These are phyloP conservation scores for Kradibia gibbosae DNA, from an alignment of 1,140 invertebrate species.

Conservation along the genomic window DNA sequence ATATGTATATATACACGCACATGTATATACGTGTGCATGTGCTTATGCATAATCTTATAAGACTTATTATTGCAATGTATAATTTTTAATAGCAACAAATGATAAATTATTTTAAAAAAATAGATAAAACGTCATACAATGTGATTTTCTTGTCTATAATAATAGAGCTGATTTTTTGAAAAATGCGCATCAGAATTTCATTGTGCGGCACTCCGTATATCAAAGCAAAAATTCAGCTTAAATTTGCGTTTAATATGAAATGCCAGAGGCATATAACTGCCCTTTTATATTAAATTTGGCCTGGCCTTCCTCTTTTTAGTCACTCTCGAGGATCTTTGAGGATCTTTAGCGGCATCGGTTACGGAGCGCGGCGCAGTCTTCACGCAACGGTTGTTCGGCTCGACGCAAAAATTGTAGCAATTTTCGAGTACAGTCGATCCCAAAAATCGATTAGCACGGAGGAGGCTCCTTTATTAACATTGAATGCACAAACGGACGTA, in stretches of 20 bases:
- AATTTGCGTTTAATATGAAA: neutral
- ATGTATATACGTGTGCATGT: too few relatives aligned
- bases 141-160: neutral
- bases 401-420: slow-evolving; percentile 20
- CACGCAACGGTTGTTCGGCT: neutral
- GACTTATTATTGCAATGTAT: too few relatives aligned
- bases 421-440: neutral
- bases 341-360: slow-evolving; percentile 8
- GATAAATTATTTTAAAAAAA: too few relatives aligned
- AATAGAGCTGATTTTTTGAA: neutral
- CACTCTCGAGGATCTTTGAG: neutral
- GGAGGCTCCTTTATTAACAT: neutral
- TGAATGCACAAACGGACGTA: neutral
- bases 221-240: neutral
- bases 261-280: neutral
- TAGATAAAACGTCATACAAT: neutral
- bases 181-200: neutral
- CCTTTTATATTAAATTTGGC: slow-evolving; percentile 2
- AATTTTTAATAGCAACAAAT: too few relatives aligned
- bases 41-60: too few relatives aligned
- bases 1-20: too few relatives aligned
- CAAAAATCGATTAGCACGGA: neutral
- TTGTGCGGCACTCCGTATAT: neutral
- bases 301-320: neutral
- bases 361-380: neutral